Evolutionary conservation across 2,797 vertebrate species (phyloP).

Genomic region (Enteromius radiatus): DNA sequence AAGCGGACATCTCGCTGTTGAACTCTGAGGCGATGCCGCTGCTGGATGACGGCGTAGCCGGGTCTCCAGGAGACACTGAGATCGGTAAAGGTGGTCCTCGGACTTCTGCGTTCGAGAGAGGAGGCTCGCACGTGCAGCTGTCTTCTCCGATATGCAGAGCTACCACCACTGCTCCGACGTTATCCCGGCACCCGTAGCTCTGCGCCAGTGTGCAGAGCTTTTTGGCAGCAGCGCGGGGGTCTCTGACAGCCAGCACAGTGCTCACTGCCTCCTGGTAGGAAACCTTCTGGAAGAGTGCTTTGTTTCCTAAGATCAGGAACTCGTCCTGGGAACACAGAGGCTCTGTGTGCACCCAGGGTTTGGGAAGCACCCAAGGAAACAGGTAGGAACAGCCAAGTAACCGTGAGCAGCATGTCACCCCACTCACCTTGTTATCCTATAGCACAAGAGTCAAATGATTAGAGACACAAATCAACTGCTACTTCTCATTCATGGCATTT

Average conservation of each 20-base stretch:
- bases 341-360: constrained; percentile 89
- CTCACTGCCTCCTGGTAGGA: constrained; percentile 87
- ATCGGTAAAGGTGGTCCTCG: constrained; percentile 67
- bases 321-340: constrained; percentile 90
- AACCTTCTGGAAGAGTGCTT: constrained; percentile 89
- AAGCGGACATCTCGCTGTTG: constrained; percentile 91
- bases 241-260: constrained; percentile 84
- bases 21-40: constrained; percentile 91
- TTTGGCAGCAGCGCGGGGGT: constrained; percentile 91
- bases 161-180: constrained; percentile 89
- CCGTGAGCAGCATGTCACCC: constrained; percentile 95
- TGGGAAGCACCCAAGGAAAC: constrained; percentile 92
- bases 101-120: constrained; percentile 74
- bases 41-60: constrained; percentile 85
- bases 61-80: constrained; percentile 74
- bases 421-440: constrained; percentile 98
- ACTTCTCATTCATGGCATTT: neutral
- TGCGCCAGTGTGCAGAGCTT: constrained; percentile 94
- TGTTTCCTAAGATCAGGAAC: constrained; percentile 93
- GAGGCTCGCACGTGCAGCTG: constrained; percentile 89
- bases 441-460: constrained; percentile 44
- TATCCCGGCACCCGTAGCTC: constrained; percentile 96
- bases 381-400: constrained; percentile 95
- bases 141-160: constrained; percentile 87
- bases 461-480: constrained; percentile 2